A percentile compares a stretch with the other conserved stretches of the same genome.
Conservation (phyloP, 2,797 vertebrate species). For the Platalea minor region DNA sequence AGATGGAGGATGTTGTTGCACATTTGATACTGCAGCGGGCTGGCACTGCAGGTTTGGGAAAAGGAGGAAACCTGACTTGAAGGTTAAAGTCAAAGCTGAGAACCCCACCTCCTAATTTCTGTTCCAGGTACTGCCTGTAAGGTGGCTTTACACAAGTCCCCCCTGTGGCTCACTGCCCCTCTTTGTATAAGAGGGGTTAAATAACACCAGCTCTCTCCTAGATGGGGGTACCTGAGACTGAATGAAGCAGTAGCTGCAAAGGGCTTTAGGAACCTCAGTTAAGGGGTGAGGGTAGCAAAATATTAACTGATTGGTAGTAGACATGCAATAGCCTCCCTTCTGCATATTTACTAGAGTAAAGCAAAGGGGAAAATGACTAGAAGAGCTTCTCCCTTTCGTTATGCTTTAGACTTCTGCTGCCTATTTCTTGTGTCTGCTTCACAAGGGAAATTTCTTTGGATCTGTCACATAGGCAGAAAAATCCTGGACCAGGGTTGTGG, state of each 20-base stretch:
- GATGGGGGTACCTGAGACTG: background rate
- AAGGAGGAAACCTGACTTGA: background rate
- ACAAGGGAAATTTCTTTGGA: background rate
- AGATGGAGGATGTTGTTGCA: conserved; percentile 4
- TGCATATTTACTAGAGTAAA: background rate
- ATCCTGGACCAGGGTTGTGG: background rate
- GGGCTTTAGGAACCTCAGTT: background rate
- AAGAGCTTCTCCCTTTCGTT: background rate
- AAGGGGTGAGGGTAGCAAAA: background rate
- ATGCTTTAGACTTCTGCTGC: background rate
- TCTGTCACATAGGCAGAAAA: background rate
- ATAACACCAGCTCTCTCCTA: background rate
- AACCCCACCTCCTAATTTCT: background rate
- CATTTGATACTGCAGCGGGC: background rate
- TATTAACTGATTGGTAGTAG: background rate
- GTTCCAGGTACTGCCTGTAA: background rate
- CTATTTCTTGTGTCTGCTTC: background rate
- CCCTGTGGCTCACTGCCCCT: background rate
- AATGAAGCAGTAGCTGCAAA: background rate
- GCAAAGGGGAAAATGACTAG: background rate
- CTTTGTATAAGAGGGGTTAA: background rate
- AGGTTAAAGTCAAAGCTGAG: background rate
- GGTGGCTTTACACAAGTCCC: background rate
- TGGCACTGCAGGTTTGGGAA: conserved; percentile 1
- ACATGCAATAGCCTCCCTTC: background rate